phyloP scores from a whole-genome alignment of 2,888 invertebrate species.

The Drosophila histrio region DNA sequence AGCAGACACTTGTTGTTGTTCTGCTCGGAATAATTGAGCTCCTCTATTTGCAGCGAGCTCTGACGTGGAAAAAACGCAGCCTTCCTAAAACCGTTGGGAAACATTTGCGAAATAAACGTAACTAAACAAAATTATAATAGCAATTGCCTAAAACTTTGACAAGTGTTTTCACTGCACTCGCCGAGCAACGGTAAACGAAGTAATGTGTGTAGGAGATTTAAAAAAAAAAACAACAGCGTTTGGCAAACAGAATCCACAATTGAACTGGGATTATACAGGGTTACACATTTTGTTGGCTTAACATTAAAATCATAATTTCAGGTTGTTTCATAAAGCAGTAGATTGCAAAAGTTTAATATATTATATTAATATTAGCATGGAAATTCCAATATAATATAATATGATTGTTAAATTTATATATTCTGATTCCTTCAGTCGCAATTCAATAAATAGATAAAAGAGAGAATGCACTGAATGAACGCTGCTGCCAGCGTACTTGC shows the following conservation, averaged over 20 bases:
- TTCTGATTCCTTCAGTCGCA: no score
- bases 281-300: background rate
- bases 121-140: background rate
- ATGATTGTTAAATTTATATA: no score
- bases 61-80: constrained; percentile 44
- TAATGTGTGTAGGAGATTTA: background rate
- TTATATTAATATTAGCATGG: no score
- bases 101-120: constrained; percentile 38
- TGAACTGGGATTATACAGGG: background rate
- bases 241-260: background rate
- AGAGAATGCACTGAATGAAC: no score
- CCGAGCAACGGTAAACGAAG: background rate
- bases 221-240: background rate
- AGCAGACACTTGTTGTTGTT: constrained; percentile 43
- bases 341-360: no score
- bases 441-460: no score
- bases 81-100: constrained; percentile 50
- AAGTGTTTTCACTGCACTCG: background rate
- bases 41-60: constrained; percentile 53
- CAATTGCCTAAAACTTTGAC: background rate
- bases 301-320: no score
- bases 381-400: no score
- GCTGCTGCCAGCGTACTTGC: background rate
- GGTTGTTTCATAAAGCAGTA: no score
- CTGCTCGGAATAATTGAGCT: constrained; percentile 45